Evolutionary conservation across 2,113 vertebrate species (phyloP).

Genomic region (Pluvianellus socialis): DNA sequence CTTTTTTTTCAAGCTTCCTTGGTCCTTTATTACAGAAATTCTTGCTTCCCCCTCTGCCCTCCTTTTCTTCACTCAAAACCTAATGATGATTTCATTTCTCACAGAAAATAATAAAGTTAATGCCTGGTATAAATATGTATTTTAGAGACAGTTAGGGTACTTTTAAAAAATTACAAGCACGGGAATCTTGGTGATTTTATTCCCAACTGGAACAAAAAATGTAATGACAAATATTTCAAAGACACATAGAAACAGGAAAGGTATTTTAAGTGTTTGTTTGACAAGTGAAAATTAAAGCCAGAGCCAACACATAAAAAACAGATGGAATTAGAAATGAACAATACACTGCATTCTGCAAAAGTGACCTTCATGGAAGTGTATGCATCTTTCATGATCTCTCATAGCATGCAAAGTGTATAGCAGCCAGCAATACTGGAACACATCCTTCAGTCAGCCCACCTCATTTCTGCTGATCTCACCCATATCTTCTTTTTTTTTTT

Average conservation of each 20-base stretch:
- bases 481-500: neutral
- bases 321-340: neutral
- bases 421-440: neutral
- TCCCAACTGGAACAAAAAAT: neutral
- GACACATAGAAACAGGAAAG: neutral
- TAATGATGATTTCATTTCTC: neutral
- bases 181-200: neutral
- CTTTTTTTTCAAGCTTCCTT: neutral
- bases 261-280: neutral
- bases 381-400: slow-evolving; percentile 5
- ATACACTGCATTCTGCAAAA: neutral
- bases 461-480: slow-evolving; percentile 33
- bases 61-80: neutral
- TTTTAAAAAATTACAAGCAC: neutral
- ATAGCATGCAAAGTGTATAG: neutral
- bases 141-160: neutral
- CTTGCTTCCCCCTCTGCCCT: neutral
- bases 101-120: neutral
- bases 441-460: neutral
- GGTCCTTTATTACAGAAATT: neutral
- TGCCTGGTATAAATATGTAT: neutral
- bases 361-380: neutral
- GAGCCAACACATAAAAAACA: neutral
- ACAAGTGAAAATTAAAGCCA: neutral
- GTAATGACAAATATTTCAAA: neutral